Evolutionary conservation across 2,113 vertebrate species (phyloP).

Genomic region (Ranitomeya variabilis): DNA sequence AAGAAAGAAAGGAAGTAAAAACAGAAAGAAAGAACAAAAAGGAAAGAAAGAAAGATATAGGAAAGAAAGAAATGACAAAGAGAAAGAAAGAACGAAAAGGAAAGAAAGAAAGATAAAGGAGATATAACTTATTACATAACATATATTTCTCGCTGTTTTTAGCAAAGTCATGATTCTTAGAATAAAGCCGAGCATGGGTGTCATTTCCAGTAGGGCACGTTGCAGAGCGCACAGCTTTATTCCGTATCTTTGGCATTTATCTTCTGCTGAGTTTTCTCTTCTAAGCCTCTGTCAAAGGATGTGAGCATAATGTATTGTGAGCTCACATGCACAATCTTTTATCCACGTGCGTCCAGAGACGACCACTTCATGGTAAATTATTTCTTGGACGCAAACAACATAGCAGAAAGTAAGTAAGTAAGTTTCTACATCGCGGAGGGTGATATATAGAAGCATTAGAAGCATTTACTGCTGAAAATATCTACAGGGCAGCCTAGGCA

Average conservation of each 20-base stretch:
- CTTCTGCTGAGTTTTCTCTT: slow-evolving; percentile 31
- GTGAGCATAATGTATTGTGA: slow-evolving; percentile 2
- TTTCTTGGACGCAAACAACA: neutral
- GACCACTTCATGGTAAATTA: neutral
- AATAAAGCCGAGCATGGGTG: neutral
- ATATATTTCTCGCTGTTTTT: neutral
- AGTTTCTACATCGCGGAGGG: neutral
- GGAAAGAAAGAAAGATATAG: no score
- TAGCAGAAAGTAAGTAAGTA: neutral
- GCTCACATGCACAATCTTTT: neutral
- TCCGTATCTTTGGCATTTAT: neutral
- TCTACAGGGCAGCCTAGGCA: neutral
- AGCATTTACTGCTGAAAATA: neutral
- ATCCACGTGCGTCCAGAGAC: neutral
- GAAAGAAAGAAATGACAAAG: no score
- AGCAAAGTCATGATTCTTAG: neutral
- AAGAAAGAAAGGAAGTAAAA: no score
- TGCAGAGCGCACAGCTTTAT: neutral
- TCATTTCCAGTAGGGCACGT: slow-evolving; percentile 2
- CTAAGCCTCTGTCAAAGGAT: neutral
- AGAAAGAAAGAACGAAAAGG: no score
- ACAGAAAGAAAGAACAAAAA: no score
- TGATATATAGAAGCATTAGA: neutral
- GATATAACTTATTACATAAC: neutral
- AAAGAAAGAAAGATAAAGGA: neutral